A percentile compares a stretch with the other conserved stretches of the same genome.
Evolutionary conservation across 2,113 vertebrate species (phyloP).

Genomic region (Ceratotherium simum): DNA sequence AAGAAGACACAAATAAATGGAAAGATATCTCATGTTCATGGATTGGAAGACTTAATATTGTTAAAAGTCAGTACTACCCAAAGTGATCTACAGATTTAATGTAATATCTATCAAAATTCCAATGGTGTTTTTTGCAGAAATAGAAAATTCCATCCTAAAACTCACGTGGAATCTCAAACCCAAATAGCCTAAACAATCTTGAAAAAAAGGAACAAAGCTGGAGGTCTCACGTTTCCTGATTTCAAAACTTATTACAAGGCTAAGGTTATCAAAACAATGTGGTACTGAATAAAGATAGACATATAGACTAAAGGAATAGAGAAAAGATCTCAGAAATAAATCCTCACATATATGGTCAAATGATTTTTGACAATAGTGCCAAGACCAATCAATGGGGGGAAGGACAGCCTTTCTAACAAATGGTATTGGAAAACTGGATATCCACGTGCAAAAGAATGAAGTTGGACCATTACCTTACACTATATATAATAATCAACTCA

Average conservation of each 20-base stretch:
- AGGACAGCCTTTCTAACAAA: background rate
- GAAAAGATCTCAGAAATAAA: background rate
- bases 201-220: background rate
- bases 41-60: background rate
- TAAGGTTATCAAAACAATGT: background rate
- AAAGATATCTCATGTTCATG: background rate
- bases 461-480: background rate
- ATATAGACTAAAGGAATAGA: background rate
- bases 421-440: background rate
- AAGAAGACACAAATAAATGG: constrained; percentile 5
- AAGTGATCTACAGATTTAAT: background rate
- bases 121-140: background rate
- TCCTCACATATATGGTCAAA: background rate
- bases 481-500: background rate
- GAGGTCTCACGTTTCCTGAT: background rate
- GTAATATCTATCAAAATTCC: background rate
- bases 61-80: background rate
- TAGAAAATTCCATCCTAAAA: background rate
- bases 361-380: background rate
- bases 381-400: background rate
- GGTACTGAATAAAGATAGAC: background rate
- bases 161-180: background rate
- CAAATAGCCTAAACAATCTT: background rate
- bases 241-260: background rate
- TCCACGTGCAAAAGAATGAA: background rate